Conservation (phyloP, 2,113 vertebrate species). For the Mixornis gularis region DNA sequence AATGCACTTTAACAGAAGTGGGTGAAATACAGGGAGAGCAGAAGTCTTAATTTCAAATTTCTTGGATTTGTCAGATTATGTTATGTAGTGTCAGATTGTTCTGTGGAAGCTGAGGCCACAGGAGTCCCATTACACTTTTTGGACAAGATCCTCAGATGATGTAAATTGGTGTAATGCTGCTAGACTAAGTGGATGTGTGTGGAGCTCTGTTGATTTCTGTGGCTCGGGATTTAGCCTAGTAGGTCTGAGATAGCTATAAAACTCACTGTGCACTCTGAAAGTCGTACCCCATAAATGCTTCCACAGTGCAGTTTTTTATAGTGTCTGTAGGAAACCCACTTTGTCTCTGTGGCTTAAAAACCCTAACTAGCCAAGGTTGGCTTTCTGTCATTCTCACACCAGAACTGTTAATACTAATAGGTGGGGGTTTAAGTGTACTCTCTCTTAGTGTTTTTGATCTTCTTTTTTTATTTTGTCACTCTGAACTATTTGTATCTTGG, state of each 20-base stretch:
- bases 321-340: neutral
- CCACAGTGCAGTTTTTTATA: neutral
- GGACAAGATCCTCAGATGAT: neutral
- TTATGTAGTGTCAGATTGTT: slow-evolving; percentile 29
- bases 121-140: slow-evolving; percentile 12
- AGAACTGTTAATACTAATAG: slow-evolving; percentile 37
- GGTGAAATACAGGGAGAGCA: slow-evolving; percentile 30
- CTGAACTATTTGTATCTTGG: neutral
- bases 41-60: slow-evolving; percentile 34
- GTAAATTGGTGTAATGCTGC: neutral
- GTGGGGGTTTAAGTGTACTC: neutral
- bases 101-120: slow-evolving; percentile 36
- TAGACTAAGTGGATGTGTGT: neutral
- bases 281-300: neutral
- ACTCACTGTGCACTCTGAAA: slow-evolving; percentile 1
- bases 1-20: neutral
- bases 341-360: neutral
- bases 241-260: slow-evolving; percentile 36
- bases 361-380: neutral
- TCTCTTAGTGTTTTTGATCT: neutral
- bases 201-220: neutral
- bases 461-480: neutral
- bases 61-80: slow-evolving; percentile 24
- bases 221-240: neutral
- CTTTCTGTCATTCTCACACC: neutral